Evolutionary conservation across 2,797 vertebrate species (phyloP), one percentile per base, ranked within the genome.

Genomic region (Crocidura indochinensis): DNA sequence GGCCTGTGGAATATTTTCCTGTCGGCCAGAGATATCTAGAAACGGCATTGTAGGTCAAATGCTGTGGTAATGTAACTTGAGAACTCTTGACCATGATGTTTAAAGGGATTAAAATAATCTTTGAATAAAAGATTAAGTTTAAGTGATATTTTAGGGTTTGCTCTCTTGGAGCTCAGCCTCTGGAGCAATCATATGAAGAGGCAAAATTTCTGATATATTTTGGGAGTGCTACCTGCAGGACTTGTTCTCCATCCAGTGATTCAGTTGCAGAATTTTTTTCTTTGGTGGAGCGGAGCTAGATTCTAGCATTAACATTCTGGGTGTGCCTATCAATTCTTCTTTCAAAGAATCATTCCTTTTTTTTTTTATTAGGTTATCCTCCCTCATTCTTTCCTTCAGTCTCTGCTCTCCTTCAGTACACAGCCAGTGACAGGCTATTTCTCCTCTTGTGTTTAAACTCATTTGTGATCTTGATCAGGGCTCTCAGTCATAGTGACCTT

Each of bases 41-140:
- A 80, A 80, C 73, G 71, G 44, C 46, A 71, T 4, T 53, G 73
- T n/a, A 71, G 51, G 44, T 47, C 49, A 49, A 7, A 15, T 26
- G 38, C 46, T 2, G 0, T 71, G 38, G n/a, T 81, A 44, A 29
- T 73, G 20, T 80, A 74, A 27, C 65, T 88, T 81, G 72, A 46
- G 46, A 84, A 47, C 26, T 53, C 72, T 19, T 67, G 51, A 82
- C 64, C 9, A 27, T 82, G 53, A 49, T 75, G 44, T 81, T 19
- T 71, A 53, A 31, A 88, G 53, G 24, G 60, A 64, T 80, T 80
- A 73, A 65, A 26, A 2, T 31, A 68, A 20, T 31, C 0, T 64
- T 71, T 24, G 22, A 90, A 77, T 56, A 62, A 76, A 62, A 76
- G 82, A 78, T 86, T 47, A 71, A 44, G 51, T 74, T 67, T 87